Evolutionary conservation across 2,888 invertebrate genomes (phyloP).

Genomic region (Brachyptera risi): DNA sequence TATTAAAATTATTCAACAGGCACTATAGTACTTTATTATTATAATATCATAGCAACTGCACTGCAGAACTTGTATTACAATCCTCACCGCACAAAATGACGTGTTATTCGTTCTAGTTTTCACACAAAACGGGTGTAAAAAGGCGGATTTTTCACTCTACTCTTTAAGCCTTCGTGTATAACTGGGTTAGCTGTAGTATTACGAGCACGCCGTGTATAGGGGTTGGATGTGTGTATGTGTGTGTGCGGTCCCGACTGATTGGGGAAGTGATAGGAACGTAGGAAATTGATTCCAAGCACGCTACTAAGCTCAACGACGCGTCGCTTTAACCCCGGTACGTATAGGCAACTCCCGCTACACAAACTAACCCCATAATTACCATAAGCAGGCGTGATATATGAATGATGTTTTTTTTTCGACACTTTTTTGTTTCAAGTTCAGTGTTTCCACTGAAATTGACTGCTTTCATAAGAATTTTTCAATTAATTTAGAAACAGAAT

Average conservation of each 20-base stretch:
- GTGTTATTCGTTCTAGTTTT: conserved; percentile 2
- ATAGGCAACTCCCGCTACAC: not conserved
- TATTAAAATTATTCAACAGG: no score
- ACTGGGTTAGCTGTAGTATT: not conserved
- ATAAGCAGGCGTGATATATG: conserved; percentile 1
- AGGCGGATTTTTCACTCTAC: not conserved
- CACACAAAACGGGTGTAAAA: not conserved
- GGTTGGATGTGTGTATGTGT: conserved; percentile 2
- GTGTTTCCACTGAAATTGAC: not conserved
- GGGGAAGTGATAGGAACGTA: not conserved
- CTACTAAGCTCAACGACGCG: not conserved
- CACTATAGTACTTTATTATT: no score
- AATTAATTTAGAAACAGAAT: not conserved
- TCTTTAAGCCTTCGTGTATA: not conserved
- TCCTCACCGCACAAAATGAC: no score
- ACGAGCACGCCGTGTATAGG: conserved; percentile 6
- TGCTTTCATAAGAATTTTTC: not conserved
- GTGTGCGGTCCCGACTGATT: not conserved
- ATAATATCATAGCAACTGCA: no score
- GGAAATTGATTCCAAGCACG: conserved; percentile 20
- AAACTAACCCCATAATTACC: conserved; percentile 16
- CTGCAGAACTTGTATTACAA: no score
- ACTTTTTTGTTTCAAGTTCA: not conserved
- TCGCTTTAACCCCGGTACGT: not conserved
- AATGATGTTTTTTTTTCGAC: no score